These are phyloP conservation scores for Siniperca chuatsi DNA, from an alignment of 2,113 vertebrate species.

Conservation along the genomic window DNA sequence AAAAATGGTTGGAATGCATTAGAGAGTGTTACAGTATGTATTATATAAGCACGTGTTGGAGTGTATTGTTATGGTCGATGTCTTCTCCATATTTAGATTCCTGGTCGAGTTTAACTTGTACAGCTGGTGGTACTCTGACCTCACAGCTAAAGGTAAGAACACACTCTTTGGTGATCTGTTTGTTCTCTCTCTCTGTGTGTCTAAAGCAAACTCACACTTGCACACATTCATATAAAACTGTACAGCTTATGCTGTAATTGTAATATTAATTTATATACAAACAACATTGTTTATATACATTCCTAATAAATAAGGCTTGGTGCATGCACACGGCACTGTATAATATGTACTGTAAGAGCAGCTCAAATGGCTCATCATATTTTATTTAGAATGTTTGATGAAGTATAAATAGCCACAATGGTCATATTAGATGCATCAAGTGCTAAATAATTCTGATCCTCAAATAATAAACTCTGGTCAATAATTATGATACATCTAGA, in stretches of 20 bases:
- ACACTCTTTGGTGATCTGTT: neutral
- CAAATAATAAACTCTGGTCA: neutral
- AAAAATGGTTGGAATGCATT: neutral
- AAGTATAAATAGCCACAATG: neutral
- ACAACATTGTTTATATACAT: neutral
- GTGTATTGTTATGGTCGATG: conserved; percentile 20
- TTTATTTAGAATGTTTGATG: conserved; percentile 1
- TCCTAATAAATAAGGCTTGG: neutral
- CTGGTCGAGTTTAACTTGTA: conserved; percentile 98
- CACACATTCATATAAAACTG: neutral
- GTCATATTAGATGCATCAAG: neutral
- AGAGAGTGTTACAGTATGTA: neutral
- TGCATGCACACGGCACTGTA: neutral
- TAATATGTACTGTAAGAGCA: neutral
- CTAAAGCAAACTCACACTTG: neutral
- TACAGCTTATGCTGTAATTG: neutral
- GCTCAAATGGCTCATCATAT: neutral
- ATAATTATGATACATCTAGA: neutral
- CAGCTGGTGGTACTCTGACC: conserved; percentile 96
- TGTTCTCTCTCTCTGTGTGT: neutral
- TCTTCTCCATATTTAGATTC: conserved; percentile 86
- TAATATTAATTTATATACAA: neutral
- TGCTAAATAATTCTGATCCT: neutral
- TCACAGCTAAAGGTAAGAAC: conserved; percentile 92
- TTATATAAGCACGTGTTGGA: conserved; percentile 8